Evolutionary conservation across 2,888 invertebrate species (phyloP).

Genomic region (Spodoptera picta): DNA sequence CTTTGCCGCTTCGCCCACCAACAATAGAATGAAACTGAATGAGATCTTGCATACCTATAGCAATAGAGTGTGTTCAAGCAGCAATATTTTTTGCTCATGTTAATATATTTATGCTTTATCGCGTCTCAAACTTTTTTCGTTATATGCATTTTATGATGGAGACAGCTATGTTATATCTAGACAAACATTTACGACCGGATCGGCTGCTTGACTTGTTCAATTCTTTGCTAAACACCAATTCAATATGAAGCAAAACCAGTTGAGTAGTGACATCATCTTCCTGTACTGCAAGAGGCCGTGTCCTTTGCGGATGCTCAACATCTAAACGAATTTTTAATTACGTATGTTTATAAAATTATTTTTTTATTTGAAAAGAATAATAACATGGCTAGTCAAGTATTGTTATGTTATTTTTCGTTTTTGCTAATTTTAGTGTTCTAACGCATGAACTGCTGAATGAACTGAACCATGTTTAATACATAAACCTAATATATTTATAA

Average conservation of each 20-base stretch:
- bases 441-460: too few relatives aligned
- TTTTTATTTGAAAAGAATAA: conserved; percentile 16
- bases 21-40: conserved; percentile 68
- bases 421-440: too few relatives aligned
- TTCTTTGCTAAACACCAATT: conserved; percentile 73
- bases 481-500: too few relatives aligned
- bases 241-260: conserved; percentile 87
- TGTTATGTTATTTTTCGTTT: too few relatives aligned
- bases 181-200: conserved; percentile 60
- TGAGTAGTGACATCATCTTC: conserved; percentile 86
- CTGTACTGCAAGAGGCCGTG: conserved; percentile 79
- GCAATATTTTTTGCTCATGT: conserved; percentile 30
- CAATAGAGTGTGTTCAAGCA: conserved; percentile 35
- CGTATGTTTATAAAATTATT: not conserved
- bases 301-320: conserved; percentile 72
- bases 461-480: too few relatives aligned
- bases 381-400: not conserved
- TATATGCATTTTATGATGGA: conserved; percentile 19
- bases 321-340: conserved; percentile 43
- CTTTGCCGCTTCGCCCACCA: conserved; percentile 44
- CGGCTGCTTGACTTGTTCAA: conserved; percentile 70
- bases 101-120: conserved; percentile 49
- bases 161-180: conserved; percentile 40
- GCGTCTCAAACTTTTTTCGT: conserved; percentile 24
- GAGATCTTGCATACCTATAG: conserved; percentile 57